Conservation (phyloP, 2,888 invertebrate species). For the Acanthoscelides obtectus region DNA sequence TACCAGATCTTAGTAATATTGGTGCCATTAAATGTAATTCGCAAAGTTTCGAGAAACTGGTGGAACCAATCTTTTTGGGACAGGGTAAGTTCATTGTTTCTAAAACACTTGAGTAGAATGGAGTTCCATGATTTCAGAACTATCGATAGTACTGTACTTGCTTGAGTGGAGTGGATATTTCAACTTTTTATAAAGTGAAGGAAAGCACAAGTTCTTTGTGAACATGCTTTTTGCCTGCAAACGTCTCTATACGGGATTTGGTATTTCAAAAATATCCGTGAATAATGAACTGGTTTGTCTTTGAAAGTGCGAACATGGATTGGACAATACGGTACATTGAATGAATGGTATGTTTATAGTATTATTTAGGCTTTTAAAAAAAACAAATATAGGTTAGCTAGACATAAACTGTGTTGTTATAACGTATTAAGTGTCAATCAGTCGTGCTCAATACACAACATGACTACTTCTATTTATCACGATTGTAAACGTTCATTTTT, state of each 20-base stretch:
- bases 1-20: too few species aligned
- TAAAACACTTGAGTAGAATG: too few species aligned
- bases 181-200: too few species aligned
- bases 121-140: too few species aligned
- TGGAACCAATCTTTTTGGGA: too few species aligned
- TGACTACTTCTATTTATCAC: constrained; percentile 42
- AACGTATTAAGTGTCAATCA: constrained; percentile 48
- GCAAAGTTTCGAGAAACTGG: too few species aligned
- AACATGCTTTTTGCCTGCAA: not conserved
- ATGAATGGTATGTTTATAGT: constrained; percentile 43
- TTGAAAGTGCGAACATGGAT: not conserved
- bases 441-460: constrained; percentile 49
- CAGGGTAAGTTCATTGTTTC: too few species aligned
- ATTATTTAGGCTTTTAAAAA: constrained; percentile 44
- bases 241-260: not conserved
- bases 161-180: too few species aligned
- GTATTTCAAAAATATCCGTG: not conserved
- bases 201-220: too few species aligned
- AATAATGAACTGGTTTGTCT: not conserved
- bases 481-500: constrained; percentile 42
- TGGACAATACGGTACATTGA: constrained; percentile 10
- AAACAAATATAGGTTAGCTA: constrained; percentile 48
- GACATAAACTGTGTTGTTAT: constrained; percentile 50
- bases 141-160: too few species aligned
- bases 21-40: too few species aligned